Evolutionary conservation across 2,888 invertebrate genomes (phyloP).

Genomic region (Rotaria magnacalcarata): DNA sequence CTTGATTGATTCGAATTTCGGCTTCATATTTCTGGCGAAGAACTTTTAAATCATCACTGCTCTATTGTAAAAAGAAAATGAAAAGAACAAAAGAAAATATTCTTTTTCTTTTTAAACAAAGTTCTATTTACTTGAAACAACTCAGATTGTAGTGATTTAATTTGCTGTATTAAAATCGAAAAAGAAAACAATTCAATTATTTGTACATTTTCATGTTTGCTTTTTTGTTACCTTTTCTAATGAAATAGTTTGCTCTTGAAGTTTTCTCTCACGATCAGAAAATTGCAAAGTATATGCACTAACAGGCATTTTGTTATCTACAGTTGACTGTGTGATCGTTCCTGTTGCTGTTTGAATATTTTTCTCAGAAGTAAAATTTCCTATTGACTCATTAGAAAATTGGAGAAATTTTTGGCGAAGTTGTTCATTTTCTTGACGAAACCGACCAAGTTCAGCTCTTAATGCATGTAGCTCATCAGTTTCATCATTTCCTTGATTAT

Average conservation of each 20-base stretch:
- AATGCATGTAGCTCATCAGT: not conserved
- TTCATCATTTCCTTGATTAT: not conserved
- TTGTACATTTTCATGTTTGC: not conserved
- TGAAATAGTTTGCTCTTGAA: not conserved
- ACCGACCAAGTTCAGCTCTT: not conserved
- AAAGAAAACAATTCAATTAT: not conserved
- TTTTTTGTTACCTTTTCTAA: not conserved
- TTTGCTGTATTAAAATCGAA: not conserved
- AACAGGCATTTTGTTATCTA: too few relatives aligned
- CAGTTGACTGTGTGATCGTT: too few relatives aligned
- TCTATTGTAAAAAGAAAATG: not conserved
- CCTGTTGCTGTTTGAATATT: too few relatives aligned
- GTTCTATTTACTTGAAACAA: not conserved
- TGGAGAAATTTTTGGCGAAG: not conserved
- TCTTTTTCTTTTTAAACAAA: not conserved
- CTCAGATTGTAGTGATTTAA: not conserved
- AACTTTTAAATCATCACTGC: not conserved
- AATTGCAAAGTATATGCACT: not conserved
- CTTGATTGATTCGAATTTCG: not conserved
- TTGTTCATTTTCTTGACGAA: not conserved
- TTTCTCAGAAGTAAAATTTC: too few relatives aligned
- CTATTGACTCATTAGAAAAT: not conserved
- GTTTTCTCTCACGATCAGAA: not conserved
- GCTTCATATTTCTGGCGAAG: not conserved
- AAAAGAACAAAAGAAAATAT: not conserved